Base-by-base conservation (phyloP, 2,888 invertebrate genomes). In the Chydorus sphaericus region DNA sequence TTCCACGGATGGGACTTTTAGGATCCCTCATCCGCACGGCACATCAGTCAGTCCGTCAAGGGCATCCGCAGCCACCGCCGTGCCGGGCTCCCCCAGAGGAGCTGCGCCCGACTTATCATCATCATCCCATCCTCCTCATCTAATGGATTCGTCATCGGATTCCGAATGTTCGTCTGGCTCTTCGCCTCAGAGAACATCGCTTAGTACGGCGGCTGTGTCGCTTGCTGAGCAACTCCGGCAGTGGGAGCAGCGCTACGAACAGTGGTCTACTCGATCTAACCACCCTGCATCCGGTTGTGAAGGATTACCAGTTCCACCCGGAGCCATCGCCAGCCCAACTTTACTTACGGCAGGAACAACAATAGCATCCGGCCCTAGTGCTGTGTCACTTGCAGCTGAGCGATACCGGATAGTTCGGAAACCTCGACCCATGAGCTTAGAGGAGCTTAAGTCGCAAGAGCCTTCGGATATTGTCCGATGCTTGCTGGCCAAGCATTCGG, bases 391-490 rank as follows among this genome's bases (percentile, higher is more conserved):
- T 23, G 44, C 44, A 23, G 44, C 44, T 11, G 44, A 44, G 28
- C 20, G 44, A n/a, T 44, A 44, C 28, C 31, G 36, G 18, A 30
- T 51, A n/a, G 26, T 36, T 30, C 53, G 48, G 23, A 57, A 57
- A 36, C 55, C 57, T 31, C 54, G 54, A 23, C 48, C 48, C 10
- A 54, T 88, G 39, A 86, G 88, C 64, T 74, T 87, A 58, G 64
- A 66, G 48, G 85, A 87, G 67, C 77, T 85, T 59, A 80, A 81
- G 65, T 83, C 85, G 66, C 78, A 86, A 58, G 88, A 92, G 68
- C 93, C 92, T 0, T 93, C 93, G 26, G 92, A 92, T 64, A 92
- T 94, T 65, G 87, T 92, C 37, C 87, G 89, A 66, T 88, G 90
- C 26, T 79, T 96, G 64, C 76, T 94, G 65, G 89, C 92, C 5